phyloP scores from a whole-genome alignment of 2,797 vertebrate species.

The Urocyon cinereoargenteus region DNA sequence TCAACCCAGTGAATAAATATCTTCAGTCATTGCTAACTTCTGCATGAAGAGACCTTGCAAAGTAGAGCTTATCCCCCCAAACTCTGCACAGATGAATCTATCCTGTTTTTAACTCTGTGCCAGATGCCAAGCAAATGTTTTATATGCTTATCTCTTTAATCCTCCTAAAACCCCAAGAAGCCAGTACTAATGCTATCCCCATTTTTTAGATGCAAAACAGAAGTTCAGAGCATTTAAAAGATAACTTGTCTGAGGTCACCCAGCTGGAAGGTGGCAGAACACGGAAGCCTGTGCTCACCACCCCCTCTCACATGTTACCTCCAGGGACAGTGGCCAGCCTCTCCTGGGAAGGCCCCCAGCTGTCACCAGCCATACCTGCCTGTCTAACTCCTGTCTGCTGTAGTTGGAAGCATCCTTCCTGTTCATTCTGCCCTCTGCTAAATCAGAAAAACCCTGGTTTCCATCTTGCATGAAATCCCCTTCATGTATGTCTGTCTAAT shows the following conservation, averaged over 20 bases:
- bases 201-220: not conserved
- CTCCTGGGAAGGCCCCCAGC: not conserved
- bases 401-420: not conserved
- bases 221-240: not conserved
- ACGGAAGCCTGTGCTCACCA: accelerated
- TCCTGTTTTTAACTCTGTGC: not conserved
- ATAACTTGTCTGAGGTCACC: not conserved
- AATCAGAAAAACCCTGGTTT: not conserved
- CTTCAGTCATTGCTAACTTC: not conserved
- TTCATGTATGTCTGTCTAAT: not conserved
- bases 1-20: not conserved
- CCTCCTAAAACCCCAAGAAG: not conserved
- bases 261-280: not conserved
- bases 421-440: not conserved
- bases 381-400: too few species aligned
- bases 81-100: not conserved
- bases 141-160: not conserved
- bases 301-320: not conserved
- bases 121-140: not conserved
- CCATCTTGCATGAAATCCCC: accelerated
- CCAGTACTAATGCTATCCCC: not conserved
- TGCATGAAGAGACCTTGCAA: not conserved
- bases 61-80: not conserved
- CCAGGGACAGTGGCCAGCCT: not conserved
- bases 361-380: not conserved